Conservation (phyloP, 2,888 invertebrate species). For the Frankliniella intonsa region DNA sequence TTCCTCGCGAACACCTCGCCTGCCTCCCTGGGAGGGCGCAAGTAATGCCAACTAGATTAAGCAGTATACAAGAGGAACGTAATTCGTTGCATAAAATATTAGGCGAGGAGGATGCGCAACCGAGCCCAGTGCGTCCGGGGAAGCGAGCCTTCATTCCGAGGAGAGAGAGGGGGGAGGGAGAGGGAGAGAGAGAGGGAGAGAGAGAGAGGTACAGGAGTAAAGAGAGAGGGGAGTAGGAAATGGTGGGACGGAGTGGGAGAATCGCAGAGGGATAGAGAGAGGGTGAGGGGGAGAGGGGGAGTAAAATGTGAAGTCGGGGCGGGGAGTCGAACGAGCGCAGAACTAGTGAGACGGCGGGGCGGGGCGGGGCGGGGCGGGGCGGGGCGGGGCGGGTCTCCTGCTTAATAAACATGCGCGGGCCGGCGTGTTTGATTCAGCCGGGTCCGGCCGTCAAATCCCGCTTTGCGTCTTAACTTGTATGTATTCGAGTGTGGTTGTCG, state of each 20-base stretch:
- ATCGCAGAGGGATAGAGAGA: neutral
- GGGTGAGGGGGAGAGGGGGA: neutral
- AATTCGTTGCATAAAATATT: slow-evolving; percentile 25
- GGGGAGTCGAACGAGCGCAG: too few species aligned
- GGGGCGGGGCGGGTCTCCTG: too few species aligned
- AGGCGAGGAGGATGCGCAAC: slow-evolving; percentile 19
- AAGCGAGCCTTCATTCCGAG: neutral
- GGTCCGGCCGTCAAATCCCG: too few species aligned
- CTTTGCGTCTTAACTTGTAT: too few species aligned
- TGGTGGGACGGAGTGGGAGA: neutral
- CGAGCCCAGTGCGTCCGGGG: neutral
- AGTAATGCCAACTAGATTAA: slow-evolving; percentile 23
- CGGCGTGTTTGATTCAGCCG: too few species aligned
- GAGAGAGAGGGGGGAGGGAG: neutral
- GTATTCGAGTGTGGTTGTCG: too few species aligned
- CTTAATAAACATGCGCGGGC: too few species aligned
- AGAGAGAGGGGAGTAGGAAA: neutral
- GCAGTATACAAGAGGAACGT: slow-evolving; percentile 26
- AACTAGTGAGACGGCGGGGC: too few species aligned
- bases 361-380: too few species aligned
- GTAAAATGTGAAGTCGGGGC: neutral
- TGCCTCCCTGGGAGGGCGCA: neutral
- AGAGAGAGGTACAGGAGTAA: neutral
- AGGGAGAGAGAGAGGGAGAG: neutral
- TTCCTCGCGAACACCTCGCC: too few species aligned